Evolutionary conservation across 1,140 invertebrate species (phyloP).

Genomic region (Cheumatopsyche charites): DNA sequence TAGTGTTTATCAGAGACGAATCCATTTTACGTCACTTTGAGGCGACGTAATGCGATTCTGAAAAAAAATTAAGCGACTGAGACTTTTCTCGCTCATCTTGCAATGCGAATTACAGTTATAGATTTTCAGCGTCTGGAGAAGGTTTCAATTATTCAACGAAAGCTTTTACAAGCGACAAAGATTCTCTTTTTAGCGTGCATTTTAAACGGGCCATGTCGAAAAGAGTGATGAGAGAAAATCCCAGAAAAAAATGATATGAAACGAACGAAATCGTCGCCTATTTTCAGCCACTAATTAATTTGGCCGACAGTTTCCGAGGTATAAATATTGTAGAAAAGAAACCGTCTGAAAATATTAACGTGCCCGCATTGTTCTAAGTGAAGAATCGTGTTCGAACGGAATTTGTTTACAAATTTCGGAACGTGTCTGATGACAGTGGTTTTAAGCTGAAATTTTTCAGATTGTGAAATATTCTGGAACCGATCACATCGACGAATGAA

Average conservation of each 20-base stretch:
- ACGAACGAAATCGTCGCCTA: not conserved
- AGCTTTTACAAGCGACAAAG: slow-evolving; percentile 23
- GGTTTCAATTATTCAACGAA: slow-evolving; percentile 23
- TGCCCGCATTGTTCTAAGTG: slow-evolving; percentile 17
- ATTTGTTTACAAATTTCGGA: slow-evolving; percentile 21
- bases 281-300: slow-evolving; percentile 11
- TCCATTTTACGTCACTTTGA: too few species aligned
- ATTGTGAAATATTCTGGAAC: too few species aligned
- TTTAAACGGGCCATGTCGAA: not conserved
- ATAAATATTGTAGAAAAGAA: not conserved
- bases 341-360: slow-evolving; percentile 4
- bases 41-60: too few species aligned
- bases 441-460: not conserved
- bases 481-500: too few species aligned
- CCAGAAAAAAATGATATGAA: not conserved
- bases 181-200: slow-evolving; percentile 18
- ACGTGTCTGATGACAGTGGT: not conserved
- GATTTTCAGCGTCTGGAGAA: not conserved
- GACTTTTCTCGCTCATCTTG: too few species aligned
- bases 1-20: too few species aligned
- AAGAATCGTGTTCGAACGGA: slow-evolving; percentile 25
- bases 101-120: too few species aligned
- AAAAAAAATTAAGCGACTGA: too few species aligned
- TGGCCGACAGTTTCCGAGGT: slow-evolving; percentile 2
- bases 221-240: not conserved